Evolutionary conservation across 1,140 invertebrate species (phyloP).

Genomic region (Melipona quadrifasciata): DNA sequence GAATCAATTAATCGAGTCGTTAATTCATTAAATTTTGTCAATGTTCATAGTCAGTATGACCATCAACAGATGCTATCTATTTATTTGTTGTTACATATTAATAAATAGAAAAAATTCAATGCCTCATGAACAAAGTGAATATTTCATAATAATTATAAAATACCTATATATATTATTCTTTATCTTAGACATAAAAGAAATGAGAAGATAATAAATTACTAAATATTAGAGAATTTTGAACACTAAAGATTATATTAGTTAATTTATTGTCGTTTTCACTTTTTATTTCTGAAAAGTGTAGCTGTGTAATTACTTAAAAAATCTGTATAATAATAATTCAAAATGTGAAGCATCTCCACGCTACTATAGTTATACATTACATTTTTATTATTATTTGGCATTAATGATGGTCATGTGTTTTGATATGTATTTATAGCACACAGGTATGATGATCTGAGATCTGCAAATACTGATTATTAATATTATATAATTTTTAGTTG

Average conservation of each 20-base stretch:
- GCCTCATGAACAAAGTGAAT: conserved; percentile 75
- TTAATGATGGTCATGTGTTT: conserved; percentile 59
- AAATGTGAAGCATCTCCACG: conserved; percentile 71
- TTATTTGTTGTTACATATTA: conserved; percentile 80
- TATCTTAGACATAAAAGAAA: conserved; percentile 76
- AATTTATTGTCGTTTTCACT: conserved; percentile 54
- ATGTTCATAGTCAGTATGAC: conserved; percentile 78
- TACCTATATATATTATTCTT: conserved; percentile 72
- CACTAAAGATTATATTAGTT: conserved; percentile 50
- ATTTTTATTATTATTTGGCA: conserved; percentile 72
- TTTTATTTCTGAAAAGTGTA: conserved; percentile 33
- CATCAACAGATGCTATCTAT: conserved; percentile 79
- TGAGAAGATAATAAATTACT: conserved; percentile 73
- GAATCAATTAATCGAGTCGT: conserved; percentile 62
- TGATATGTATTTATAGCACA: not conserved
- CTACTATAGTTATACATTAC: conserved; percentile 74
- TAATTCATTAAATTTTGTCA: conserved; percentile 73
- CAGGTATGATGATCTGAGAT: conserved; percentile 22
- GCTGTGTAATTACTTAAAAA: conserved; percentile 28
- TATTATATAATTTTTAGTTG: not conserved
- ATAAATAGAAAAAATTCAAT: conserved; percentile 70
- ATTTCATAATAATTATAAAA: conserved; percentile 78
- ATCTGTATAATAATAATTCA: conserved; percentile 38
- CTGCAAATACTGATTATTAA: conserved; percentile 4
- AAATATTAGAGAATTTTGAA: conserved; percentile 64